Conservation (phyloP, 2,888 invertebrate species). For the Zaprionus obscuricornis region DNA sequence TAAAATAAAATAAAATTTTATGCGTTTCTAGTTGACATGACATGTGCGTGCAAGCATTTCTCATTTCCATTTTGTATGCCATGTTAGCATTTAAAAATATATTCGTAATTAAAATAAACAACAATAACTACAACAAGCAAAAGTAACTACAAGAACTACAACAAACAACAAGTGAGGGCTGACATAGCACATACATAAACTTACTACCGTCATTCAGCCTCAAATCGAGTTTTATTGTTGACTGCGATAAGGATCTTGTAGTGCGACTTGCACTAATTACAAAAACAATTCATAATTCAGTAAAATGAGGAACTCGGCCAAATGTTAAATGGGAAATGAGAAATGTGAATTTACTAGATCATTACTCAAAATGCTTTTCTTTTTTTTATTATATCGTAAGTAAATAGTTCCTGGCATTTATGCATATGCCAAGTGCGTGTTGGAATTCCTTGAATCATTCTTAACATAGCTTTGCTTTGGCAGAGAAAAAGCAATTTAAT, state of each 20-base stretch:
- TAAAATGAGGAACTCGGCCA: background rate
- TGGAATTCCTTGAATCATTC: too few species aligned
- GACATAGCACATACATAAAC: constrained; percentile 26
- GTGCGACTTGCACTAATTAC: constrained; percentile 70
- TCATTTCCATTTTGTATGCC: constrained; percentile 76
- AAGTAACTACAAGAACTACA: background rate
- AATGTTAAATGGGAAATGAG: background rate
- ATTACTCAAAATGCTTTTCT: constrained; percentile 28
- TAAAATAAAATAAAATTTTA: constrained; percentile 48
- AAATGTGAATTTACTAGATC: constrained; percentile 42
- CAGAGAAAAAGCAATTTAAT: too few species aligned
- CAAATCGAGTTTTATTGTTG: constrained; percentile 71
- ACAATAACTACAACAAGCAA: constrained; percentile 15
- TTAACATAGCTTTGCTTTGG: too few species aligned
- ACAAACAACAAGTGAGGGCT: constrained; percentile 10
- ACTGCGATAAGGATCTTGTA: constrained; percentile 60
- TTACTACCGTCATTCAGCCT: too few species aligned
- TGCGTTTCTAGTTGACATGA: constrained; percentile 79
- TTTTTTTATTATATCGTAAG: too few species aligned
- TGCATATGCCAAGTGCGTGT: constrained; percentile 31
- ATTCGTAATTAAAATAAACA: constrained; percentile 73
- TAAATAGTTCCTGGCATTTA: too few species aligned
- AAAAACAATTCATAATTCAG: constrained; percentile 57
- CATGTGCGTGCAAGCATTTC: constrained; percentile 79
- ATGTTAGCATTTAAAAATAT: constrained; percentile 76